Conservation (phyloP, 2,113 vertebrate genomes). For the pig (Sus scrofa) region DNA sequence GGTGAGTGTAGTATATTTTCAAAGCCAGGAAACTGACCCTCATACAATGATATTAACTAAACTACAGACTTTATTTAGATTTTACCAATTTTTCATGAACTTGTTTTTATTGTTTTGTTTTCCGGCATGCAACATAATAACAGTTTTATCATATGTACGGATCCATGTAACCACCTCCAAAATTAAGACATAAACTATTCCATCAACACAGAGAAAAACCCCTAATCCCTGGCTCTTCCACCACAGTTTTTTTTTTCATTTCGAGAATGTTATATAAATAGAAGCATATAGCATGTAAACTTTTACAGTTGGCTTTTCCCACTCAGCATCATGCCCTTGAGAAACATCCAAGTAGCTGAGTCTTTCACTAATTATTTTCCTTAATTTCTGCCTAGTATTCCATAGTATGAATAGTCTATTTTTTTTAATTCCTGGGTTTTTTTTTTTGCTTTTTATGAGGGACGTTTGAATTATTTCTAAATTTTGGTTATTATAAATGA, state of each 20-base stretch:
- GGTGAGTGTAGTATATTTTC: not conserved
- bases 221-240: not conserved
- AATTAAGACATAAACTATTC: not conserved
- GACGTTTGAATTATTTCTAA: not conserved
- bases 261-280: not conserved
- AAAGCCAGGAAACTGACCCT: not conserved
- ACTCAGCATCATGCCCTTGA: not conserved
- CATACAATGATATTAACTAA: not conserved
- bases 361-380: not conserved
- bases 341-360: not conserved
- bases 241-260: not conserved
- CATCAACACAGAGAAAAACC: not conserved
- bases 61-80: not conserved
- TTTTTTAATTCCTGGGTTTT: not conserved
- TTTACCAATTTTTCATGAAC: not conserved
- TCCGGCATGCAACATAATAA: not conserved
- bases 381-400: not conserved
- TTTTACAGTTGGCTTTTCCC: not conserved
- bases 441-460: not conserved
- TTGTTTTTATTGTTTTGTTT: not conserved
- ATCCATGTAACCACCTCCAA: not conserved
- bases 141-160: not conserved
- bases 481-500: not conserved
- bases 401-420: not conserved
- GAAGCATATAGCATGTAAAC: not conserved